A percentile compares a stretch with the other conserved stretches of the same genome.
Conservation (phyloP, 2,888 invertebrate genomes). For the Euclidia mi region DNA sequence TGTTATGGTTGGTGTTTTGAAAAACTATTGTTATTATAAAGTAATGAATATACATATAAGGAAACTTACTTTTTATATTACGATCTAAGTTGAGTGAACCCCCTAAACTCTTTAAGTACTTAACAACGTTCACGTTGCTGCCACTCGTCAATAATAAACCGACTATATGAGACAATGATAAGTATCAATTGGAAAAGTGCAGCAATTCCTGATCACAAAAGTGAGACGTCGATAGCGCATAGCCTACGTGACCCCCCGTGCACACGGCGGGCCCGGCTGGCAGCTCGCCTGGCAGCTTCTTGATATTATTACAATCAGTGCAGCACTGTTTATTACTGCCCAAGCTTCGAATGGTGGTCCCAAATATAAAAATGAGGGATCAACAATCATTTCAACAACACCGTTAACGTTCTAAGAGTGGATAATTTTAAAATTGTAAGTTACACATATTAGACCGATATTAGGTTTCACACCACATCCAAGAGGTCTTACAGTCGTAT, state of each 20-base stretch:
- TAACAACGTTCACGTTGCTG: constrained; percentile 60
- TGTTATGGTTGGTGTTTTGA: constrained; percentile 68
- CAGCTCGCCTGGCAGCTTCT: background rate
- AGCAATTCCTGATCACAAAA: constrained; percentile 38
- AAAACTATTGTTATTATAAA: constrained; percentile 42
- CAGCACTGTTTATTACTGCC: constrained; percentile 12
- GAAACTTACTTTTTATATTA: constrained; percentile 51
- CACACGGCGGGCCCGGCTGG: too few species aligned
- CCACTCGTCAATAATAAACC: constrained; percentile 46
- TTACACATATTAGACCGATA: constrained; percentile 58
- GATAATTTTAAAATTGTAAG: constrained; percentile 38
- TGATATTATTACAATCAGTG: constrained; percentile 16
- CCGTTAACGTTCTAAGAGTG: constrained; percentile 29
- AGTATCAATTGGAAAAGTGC: constrained; percentile 24
- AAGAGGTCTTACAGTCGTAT: constrained; percentile 55
- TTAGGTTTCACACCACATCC: constrained; percentile 57
- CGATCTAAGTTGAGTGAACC: constrained; percentile 68
- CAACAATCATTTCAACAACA: constrained; percentile 35
- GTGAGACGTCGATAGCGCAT: too few species aligned
- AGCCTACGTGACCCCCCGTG: too few species aligned
- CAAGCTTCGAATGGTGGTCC: constrained; percentile 47
- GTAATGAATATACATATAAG: constrained; percentile 46
- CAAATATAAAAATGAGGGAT: constrained; percentile 46
- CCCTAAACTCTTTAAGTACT: constrained; percentile 72
- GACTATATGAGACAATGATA: constrained; percentile 25